Base-by-base conservation (phyloP, 2,797 vertebrate species). In the Coranthus polyacanthus region DNA sequence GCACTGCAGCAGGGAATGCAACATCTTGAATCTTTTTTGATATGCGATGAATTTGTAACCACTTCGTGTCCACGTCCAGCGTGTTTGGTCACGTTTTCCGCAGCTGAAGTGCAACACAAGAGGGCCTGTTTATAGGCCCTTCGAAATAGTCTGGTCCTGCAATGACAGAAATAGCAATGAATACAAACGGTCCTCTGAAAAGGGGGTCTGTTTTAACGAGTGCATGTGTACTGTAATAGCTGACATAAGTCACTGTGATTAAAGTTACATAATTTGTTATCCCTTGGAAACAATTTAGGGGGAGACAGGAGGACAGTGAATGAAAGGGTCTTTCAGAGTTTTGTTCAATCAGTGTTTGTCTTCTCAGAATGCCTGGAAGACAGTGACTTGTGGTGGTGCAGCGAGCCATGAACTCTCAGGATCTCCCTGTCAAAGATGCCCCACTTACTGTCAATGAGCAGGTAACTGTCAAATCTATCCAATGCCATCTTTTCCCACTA, bases 371-470 rank as follows among this genome's bases (percentile, higher is more conserved):
- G 95, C 72, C 81, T 88, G 86, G 89, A 75, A 72, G 88, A 76
- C 84, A 75, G 90, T 91, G 92, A 86, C 61, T n/a, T 32, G 78
- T 57, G 73, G 75, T 56, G 76, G 75, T 83, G 84, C 74, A 81
- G 88, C 62, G 42, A 89, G 70, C 78, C 88, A 99, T 99, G 97
- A 96, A 96, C 86, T 90, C 95, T 12, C 94, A 95, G 72, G 91
- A 94, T 1, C 91, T 91, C 68, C 92, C 95, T 72, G 89, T 93
- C 68, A 94, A 93, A 84, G 93, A 95, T 88, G 93, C 94, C 10
- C 92, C 96, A 18, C 95, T 97, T 74, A 96, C 95, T 11, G 94
- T 98, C 86, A 98, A 98, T 10, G 96, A 99, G 88, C 97, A 99
- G 96, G 97, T 99, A 89, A 85, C 59, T 42, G 7, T 42, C 37